Evolutionary conservation across 2,888 invertebrate genomes (phyloP).

Genomic region (Cantharis flavilabris): DNA sequence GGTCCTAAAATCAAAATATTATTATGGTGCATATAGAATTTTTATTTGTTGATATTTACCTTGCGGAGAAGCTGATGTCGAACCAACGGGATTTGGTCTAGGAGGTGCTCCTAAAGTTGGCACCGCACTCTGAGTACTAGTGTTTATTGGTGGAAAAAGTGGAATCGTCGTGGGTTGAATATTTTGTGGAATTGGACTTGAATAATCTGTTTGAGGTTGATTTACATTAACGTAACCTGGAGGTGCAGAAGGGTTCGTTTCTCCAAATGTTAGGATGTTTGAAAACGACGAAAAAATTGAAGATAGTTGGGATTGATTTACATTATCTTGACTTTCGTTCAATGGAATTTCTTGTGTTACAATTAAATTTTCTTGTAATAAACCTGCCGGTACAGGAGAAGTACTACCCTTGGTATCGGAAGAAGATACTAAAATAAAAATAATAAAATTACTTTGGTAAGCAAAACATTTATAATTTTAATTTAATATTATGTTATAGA

Average conservation of each 20-base stretch:
- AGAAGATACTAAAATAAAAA: background rate
- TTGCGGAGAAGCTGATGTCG: background rate
- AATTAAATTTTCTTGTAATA: background rate
- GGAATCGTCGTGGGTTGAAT: background rate
- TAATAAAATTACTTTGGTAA: background rate
- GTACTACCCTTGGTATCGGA: background rate
- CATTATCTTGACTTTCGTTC: slow-evolving; percentile 2
- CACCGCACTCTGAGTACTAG: background rate
- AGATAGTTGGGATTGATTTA: slow-evolving; percentile 54
- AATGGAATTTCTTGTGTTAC: background rate
- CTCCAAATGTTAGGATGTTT: slow-evolving; percentile 52
- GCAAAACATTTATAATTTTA: too few species aligned
- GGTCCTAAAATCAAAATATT: slow-evolving; percentile 38
- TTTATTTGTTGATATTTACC: background rate
- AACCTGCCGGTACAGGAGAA: background rate
- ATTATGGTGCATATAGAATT: background rate
- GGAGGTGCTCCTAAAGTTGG: background rate
- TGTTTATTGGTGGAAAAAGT: background rate
- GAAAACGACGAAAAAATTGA: slow-evolving; percentile 68
- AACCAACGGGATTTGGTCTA: background rate
- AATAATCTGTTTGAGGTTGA: background rate
- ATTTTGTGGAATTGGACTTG: background rate
- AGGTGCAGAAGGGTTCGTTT: background rate
- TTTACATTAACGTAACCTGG: background rate
- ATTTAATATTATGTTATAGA: too few species aligned